These are phyloP conservation scores for Patiria miniata DNA, from an alignment of 35 echinoderm and acorn worm species.

Conservation along the genomic window DNA sequence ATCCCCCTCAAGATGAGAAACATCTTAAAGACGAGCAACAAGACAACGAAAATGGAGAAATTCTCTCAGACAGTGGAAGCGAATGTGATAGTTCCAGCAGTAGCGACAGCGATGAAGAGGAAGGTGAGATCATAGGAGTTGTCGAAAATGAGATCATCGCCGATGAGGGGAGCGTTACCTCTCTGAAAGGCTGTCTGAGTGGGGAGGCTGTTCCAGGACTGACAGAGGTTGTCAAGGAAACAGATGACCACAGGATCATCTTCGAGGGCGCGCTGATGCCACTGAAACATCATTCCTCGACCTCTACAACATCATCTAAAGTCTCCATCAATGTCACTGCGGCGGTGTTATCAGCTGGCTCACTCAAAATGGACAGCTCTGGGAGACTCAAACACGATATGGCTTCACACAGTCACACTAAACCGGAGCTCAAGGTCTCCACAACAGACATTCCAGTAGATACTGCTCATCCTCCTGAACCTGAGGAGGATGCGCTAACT, in stretches of 20 bases:
- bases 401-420: not conserved
- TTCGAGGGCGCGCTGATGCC: slow-evolving; percentile 59
- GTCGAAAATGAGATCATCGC: slow-evolving; percentile 75
- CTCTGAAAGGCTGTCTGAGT: not conserved
- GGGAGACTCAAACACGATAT: slow-evolving; percentile 13
- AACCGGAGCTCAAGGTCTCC: not conserved
- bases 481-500: not conserved
- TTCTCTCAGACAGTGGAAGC: not conserved
- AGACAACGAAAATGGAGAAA: not conserved
- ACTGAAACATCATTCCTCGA: not conserved
- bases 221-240: slow-evolving; percentile 42
- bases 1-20: not conserved
- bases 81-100: slow-evolving; percentile 31
- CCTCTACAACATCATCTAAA: not conserved
- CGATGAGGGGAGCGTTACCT: slow-evolving; percentile 15
- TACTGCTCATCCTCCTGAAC: not conserved
- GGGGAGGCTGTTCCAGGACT: not conserved
- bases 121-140: slow-evolving; percentile 63
- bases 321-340: slow-evolving; percentile 57
- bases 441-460: not conserved
- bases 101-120: slow-evolving; percentile 42
- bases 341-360: slow-evolving; percentile 37
- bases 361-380: not conserved
- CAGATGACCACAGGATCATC: slow-evolving; percentile 45
- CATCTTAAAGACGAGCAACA: not conserved